phyloP scores from a whole-genome alignment of 2,888 invertebrate genomes.

The Sminthurinus aureus region DNA sequence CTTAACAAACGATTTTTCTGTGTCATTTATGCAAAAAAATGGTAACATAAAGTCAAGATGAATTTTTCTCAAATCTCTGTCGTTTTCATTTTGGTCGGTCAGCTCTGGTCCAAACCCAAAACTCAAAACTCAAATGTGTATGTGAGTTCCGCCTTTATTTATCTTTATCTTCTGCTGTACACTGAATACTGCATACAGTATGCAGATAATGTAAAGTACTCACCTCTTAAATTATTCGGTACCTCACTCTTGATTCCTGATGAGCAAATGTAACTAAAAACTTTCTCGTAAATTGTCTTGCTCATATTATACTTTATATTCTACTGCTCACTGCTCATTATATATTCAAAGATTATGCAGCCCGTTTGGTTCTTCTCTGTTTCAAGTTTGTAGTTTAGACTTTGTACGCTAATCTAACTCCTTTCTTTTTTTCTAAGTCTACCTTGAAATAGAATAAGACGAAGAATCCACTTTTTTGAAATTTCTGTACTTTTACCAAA shows the following conservation, averaged over 20 bases:
- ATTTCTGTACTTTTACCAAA: no score
- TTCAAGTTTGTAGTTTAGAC: background rate
- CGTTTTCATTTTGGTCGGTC: no score
- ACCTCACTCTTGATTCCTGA: background rate
- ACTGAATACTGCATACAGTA: background rate
- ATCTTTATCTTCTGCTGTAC: constrained; percentile 8
- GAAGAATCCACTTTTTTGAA: no score
- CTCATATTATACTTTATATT: constrained; percentile 3
- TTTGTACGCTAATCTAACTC: background rate
- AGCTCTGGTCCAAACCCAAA: background rate
- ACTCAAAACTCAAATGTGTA: no score
- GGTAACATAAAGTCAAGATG: constrained; percentile 4
- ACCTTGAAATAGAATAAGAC: no score
- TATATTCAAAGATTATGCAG: no score
- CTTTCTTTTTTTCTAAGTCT: no score
- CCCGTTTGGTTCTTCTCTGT: background rate
- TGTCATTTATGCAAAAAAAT: constrained; percentile 14
- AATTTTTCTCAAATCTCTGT: constrained; percentile 12
- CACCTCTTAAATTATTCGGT: background rate
- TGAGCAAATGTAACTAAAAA: constrained; percentile 19
- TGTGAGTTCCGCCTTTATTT: constrained; percentile 19
- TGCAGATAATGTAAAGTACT: background rate
- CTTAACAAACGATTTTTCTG: background rate
- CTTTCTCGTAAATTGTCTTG: constrained; percentile 17
- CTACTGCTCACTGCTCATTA: background rate